Conservation (phyloP, 2,113 vertebrate species). For the Tragelaphus scriptus region DNA sequence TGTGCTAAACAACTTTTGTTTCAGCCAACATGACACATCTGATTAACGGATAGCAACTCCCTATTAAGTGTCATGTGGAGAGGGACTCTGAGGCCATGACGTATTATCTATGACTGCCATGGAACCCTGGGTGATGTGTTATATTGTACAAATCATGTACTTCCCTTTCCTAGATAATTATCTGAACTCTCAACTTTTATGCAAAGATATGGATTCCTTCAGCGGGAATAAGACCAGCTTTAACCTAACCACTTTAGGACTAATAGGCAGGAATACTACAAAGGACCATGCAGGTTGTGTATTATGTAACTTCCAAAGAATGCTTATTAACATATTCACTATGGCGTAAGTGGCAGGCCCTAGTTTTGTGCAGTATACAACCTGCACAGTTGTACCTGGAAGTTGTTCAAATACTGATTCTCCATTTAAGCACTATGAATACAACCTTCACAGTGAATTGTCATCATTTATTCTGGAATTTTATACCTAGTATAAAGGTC, state of each 20-base stretch:
- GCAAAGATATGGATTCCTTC: not conserved
- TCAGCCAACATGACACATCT: not conserved
- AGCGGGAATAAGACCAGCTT: not conserved
- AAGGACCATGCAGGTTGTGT: not conserved
- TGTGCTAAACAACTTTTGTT: not conserved
- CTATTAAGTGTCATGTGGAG: not conserved
- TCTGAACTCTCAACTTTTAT: not conserved
- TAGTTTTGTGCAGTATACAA: not conserved
- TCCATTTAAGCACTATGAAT: constrained; percentile 25
- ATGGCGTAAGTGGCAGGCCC: not conserved
- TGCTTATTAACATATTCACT: not conserved
- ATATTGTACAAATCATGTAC: not conserved
- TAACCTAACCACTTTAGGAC: not conserved
- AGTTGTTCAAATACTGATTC: not conserved
- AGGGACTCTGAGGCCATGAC: not conserved
- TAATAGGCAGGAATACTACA: not conserved
- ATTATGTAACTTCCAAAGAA: not conserved
- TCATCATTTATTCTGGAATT: constrained; percentile 41
- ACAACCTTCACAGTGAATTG: constrained; percentile 38
- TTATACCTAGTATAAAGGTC: constrained; percentile 38
- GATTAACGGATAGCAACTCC: not conserved
- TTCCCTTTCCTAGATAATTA: constrained; percentile 14
- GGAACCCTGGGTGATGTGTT: not conserved
- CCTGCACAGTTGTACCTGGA: not conserved
- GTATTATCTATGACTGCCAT: not conserved